These are phyloP conservation scores for Linnaemya tessellans DNA, from an alignment of 2,888 invertebrate genomes.

Conservation along the genomic window DNA sequence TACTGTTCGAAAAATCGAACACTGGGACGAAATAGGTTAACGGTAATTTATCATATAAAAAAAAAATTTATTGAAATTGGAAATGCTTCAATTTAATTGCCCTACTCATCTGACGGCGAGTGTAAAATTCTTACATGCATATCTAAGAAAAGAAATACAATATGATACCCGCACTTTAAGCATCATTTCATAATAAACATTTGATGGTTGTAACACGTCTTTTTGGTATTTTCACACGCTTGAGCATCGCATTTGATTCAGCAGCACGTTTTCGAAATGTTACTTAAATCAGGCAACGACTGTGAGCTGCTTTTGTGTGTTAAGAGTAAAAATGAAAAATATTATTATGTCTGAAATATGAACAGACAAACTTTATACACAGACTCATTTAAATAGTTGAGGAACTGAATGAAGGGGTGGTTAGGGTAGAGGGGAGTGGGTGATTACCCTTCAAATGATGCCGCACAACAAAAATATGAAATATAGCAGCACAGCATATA, in stretches of 20 bases:
- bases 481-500: neutral
- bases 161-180: constrained; percentile 50
- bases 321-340: constrained; percentile 14
- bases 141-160: neutral
- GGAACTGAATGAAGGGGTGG: constrained; percentile 9
- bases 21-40: too few relatives aligned
- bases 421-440: too few relatives aligned
- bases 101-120: neutral
- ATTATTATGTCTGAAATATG: constrained; percentile 55
- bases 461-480: constrained; percentile 21
- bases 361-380: constrained; percentile 26
- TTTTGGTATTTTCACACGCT: constrained; percentile 83
- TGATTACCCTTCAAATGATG: constrained; percentile 58
- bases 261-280: constrained; percentile 80
- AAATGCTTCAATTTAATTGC: neutral
- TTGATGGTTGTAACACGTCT: constrained; percentile 77
- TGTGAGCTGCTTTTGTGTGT: neutral
- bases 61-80: too few relatives aligned
- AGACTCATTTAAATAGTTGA: constrained; percentile 31
- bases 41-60: too few relatives aligned
- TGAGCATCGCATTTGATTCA: constrained; percentile 83
- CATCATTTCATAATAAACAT: constrained; percentile 58
- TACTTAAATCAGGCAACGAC: constrained; percentile 59
- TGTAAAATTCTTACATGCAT: neutral
- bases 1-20: too few relatives aligned